phyloP scores from a whole-genome alignment of 2,888 invertebrate species.

The Clunio marinus region DNA sequence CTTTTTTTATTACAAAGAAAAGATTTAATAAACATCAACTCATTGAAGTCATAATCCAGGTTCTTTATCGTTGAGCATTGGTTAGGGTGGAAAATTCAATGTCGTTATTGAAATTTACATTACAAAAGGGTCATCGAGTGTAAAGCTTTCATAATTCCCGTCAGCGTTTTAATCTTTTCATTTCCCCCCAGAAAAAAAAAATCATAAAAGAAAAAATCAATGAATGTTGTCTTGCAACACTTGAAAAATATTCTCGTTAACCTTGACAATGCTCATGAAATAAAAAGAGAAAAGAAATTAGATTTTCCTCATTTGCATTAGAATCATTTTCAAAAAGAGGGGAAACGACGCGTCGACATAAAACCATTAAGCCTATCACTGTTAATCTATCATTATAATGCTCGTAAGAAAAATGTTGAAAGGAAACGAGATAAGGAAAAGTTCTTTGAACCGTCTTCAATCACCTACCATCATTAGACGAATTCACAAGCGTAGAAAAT shows the following conservation, averaged over 20 bases:
- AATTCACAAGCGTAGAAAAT: neutral
- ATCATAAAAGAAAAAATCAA: no score
- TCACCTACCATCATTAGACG: neutral
- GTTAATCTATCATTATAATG: neutral
- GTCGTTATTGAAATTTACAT: slow-evolving; percentile 8
- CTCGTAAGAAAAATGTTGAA: neutral
- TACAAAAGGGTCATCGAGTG: slow-evolving; percentile 19
- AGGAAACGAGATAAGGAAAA: neutral
- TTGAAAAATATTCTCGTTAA: no score
- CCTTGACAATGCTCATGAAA: slow-evolving; percentile 16
- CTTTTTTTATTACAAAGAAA: neutral
- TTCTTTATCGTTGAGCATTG: neutral
- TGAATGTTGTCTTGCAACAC: no score
- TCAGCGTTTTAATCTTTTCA: slow-evolving; percentile 8
- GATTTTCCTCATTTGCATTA: slow-evolving; percentile 8
- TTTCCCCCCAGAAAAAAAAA: no score
- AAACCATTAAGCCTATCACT: neutral
- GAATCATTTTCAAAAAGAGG: neutral
- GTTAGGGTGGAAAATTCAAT: neutral
- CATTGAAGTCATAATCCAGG: neutral
- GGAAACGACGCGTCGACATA: neutral
- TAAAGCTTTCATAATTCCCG: neutral
- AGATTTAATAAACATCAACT: neutral
- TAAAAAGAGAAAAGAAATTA: no score
- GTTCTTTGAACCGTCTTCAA: neutral